Evolutionary conservation across 2,888 invertebrate species (phyloP).

Genomic region (Ochropacha duplaris): DNA sequence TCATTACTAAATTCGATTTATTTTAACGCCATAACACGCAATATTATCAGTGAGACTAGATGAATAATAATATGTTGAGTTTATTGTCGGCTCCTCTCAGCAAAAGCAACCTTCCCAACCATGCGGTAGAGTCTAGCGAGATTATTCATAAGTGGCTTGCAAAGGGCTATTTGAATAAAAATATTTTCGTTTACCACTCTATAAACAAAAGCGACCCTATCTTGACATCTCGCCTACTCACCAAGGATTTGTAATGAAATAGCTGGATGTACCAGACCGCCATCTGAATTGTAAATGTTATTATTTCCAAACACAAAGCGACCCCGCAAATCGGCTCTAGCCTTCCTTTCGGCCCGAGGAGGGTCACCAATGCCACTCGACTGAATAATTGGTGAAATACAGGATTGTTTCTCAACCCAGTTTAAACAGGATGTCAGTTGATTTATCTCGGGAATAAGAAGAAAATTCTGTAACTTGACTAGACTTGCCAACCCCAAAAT

Average conservation of each 20-base stretch:
- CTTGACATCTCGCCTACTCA: conserved; percentile 8
- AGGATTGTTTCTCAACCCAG: background rate
- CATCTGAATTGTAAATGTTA: conserved; percentile 59
- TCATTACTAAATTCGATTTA: too few relatives aligned
- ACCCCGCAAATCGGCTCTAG: conserved; percentile 13
- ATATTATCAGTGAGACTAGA: too few relatives aligned
- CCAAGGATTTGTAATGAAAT: conserved; percentile 45
- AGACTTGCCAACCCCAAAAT: too few relatives aligned
- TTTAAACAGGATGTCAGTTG: background rate
- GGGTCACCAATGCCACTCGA: conserved; percentile 4
- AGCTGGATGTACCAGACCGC: conserved; percentile 33
- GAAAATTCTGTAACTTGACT: background rate
- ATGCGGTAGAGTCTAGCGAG: too few relatives aligned
- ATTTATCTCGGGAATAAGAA: too few relatives aligned
- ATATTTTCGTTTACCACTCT: background rate
- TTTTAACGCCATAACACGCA: too few relatives aligned
- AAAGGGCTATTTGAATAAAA: background rate
- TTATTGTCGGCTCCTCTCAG: too few relatives aligned
- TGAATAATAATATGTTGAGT: too few relatives aligned
- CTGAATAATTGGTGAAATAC: conserved; percentile 19
- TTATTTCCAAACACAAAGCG: conserved; percentile 39
- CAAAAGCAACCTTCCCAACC: too few relatives aligned
- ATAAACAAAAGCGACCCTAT: background rate
- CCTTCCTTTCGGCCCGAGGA: conserved; percentile 6
- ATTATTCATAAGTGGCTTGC: too few relatives aligned